These are phyloP conservation scores for Ptychadena robeensis DNA, from an alignment of 2,797 vertebrate species.

Conservation along the genomic window DNA sequence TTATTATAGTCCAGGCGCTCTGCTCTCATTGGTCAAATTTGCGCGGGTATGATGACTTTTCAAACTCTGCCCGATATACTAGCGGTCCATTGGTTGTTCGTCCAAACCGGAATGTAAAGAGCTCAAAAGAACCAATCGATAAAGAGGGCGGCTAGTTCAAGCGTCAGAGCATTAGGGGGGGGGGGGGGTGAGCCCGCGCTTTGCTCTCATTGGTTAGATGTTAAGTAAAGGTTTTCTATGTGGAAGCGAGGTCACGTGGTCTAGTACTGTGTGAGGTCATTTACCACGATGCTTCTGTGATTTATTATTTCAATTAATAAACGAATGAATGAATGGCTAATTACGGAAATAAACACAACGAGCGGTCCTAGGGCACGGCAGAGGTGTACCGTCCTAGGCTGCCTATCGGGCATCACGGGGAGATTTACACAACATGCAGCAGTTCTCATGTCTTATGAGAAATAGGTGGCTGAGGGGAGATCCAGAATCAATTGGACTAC, in stretches of 20 bases:
- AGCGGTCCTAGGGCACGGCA: too few relatives aligned
- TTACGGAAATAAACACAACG: too few relatives aligned
- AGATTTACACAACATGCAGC: too few relatives aligned
- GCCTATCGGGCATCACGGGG: too few relatives aligned
- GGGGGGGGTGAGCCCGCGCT: not conserved
- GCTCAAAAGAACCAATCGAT: not conserved
- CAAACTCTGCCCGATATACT: not conserved
- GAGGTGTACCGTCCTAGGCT: too few relatives aligned
- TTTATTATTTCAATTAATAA: too few relatives aligned
- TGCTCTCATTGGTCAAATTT: not conserved
- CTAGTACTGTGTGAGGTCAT: not conserved
- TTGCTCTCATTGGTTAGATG: not conserved
- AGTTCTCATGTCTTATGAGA: too few relatives aligned
- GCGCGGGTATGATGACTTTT: not conserved
- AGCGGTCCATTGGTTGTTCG: not conserved
- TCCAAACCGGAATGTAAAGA: not conserved
- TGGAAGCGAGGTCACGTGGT: not conserved
- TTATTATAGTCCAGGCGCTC: not conserved
- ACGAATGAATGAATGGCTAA: too few relatives aligned
- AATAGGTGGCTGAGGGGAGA: too few relatives aligned
- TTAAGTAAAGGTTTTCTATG: too few relatives aligned
- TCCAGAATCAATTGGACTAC: too few relatives aligned
- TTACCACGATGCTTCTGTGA: too few relatives aligned
- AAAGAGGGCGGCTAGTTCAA: not conserved
- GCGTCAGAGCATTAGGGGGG: not conserved